Evolutionary conservation across 2,797 vertebrate species (phyloP).

Genomic region (Silurus lanzhouensis): DNA sequence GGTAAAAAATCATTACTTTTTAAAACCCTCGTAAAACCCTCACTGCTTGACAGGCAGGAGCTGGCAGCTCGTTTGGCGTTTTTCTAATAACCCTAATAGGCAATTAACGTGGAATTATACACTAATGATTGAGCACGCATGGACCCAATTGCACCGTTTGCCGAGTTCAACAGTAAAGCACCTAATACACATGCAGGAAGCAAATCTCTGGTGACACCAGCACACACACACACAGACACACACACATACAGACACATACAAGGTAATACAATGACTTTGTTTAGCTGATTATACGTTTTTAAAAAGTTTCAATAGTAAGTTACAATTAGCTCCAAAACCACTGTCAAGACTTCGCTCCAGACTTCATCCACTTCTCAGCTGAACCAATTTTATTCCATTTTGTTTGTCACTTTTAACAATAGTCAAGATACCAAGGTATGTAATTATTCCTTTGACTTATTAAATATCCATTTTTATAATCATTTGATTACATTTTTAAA

Average conservation of each 20-base stretch:
- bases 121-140: slow-evolving; percentile 20
- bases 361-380: too few relatives aligned
- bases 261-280: not conserved
- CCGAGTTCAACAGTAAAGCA: slow-evolving; percentile 9
- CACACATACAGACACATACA: not conserved
- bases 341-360: too few relatives aligned
- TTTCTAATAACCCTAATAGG: slow-evolving; percentile 17
- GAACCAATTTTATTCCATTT: too few relatives aligned
- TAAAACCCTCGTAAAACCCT: slow-evolving; percentile 30
- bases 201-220: not conserved
- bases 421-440: too few relatives aligned
- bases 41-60: slow-evolving; percentile 10
- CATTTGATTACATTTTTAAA: too few relatives aligned
- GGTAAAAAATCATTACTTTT: slow-evolving; percentile 8
- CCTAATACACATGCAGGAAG: slow-evolving; percentile 4
- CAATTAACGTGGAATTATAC: slow-evolving; percentile 13
- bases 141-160: slow-evolving; percentile 13
- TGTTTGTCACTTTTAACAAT: too few relatives aligned
- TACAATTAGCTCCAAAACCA: too few relatives aligned
- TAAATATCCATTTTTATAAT: too few relatives aligned
- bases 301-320: too few relatives aligned
- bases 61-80: slow-evolving; percentile 23
- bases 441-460: too few relatives aligned
- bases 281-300: too few relatives aligned
- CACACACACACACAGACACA: not conserved